Evolutionary conservation across 2,888 invertebrate species (phyloP), one percentile per base, ranked within the genome.

Genomic region (Listrodromus nycthemerus): DNA sequence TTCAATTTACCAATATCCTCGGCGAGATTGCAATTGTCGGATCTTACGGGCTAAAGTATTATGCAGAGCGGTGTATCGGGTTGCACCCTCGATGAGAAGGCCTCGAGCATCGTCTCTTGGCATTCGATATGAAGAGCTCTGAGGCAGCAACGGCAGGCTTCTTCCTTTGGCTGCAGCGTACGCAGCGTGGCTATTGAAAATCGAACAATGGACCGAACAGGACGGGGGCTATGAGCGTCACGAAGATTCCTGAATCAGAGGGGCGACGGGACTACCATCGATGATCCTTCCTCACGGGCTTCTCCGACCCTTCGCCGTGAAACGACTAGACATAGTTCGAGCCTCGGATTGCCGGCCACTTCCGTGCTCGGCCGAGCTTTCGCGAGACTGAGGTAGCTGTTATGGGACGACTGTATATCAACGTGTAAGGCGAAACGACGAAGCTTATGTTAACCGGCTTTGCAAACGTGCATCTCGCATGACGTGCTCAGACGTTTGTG

Each of bases 121-220:
- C 67, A 76, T 83, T 71, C 50, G 66, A 80, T 73, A 80, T 84
- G 63, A 70, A 66, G 41, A 75, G 66, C 30, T 63, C 61, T 58
- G 65, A 75, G 50, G 63, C 65, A 77, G 58, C 65, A 19, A 66
- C 70, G n/a, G 16, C 58, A 50, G 41, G 33, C 77, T 19, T 48
- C 76, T 52, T 76, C 63, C 61, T 55, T 45, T 58, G 16, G 13
- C 45, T 52, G 21, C 33, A 73, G 69, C 37, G 45, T 45, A 30
- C 67, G 55, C 45, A 55, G 24, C 67, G 63, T 52, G 77, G 70
- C 84, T 70, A 84, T 84, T 81, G 78, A 81, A 81, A 78, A 37
- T 50, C 78, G 74, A 84, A 84, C 84, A 84, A 84, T 84, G 81
- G 84, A 84, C 81, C 80, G 61, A 80, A 58, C 81, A 65, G 78